Evolutionary conservation across 2,888 invertebrate genomes (phyloP), one percentile per base, ranked within the genome.

Genomic region (Ormia ochracea): DNA sequence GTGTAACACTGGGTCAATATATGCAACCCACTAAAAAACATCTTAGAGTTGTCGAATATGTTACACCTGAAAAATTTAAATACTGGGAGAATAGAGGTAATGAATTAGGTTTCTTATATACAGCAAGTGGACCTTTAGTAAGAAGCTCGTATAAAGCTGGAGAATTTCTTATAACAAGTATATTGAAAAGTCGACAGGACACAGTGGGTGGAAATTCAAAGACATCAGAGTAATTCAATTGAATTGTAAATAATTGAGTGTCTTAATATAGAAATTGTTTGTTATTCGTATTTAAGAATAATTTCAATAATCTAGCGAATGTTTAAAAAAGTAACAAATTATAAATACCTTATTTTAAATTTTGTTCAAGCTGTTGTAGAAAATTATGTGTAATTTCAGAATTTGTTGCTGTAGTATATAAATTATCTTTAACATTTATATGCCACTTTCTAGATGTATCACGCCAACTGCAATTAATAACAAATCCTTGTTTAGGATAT

Each of bases 1-100:
- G 98, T 88, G 90, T 99, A 0, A 99, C 99, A 0, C 91, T 99
- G 4, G 99, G 99, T 0, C 99, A 99, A 87, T 99, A 99, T 90
- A 99, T 99, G 98, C 99, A 99, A 89, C 99, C 99, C 0, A 99
- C 99, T 0, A 98, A 97, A 87, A 92, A 95, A 7, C 99, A 99
- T 89, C 91, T 99, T 26, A 96, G 96, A 91, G 95, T 98, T 0
- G 94, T 94, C 48, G 99, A 99, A 89, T 99, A 99, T 90, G 96
- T 99, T 0, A 98, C 98, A 0, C 99, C 99, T 0, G 95, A 95
- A 81, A 97, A 97, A 90, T 99, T 96, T 88, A 92, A 94, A 85
- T 91, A 93, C 68, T 98, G 98, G 98, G 95, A 97, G 89, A 89
- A 91, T 21, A 90, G 93, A 5, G 99, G 98, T 0, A 91, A 93